A percentile compares a stretch with the other conserved stretches of the same genome.
Evolutionary conservation across 1,140 invertebrate species (phyloP).

Genomic region (Drosophila ohnishii): DNA sequence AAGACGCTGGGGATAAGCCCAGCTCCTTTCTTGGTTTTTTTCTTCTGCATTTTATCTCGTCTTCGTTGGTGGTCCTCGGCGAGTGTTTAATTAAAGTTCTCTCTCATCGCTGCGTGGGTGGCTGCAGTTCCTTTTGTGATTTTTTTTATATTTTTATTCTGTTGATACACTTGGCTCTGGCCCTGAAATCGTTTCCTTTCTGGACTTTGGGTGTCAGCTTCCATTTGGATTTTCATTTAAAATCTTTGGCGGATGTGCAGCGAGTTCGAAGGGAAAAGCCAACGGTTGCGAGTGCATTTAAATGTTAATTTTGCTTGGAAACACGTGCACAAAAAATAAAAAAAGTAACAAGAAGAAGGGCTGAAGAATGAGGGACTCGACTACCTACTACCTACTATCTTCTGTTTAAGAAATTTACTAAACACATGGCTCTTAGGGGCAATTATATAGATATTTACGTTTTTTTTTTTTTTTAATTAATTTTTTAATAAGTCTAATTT

Average conservation of each 20-base stretch:
- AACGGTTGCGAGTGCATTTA: conserved; percentile 58
- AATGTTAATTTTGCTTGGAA: conserved; percentile 64
- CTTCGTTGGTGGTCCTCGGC: conserved; percentile 48
- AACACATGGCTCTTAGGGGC: too few relatives aligned
- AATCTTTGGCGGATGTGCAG: conserved; percentile 55
- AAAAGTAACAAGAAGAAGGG: background rate
- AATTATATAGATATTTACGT: too few relatives aligned
- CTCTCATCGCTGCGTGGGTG: conserved; percentile 43
- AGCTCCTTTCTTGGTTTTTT: conserved; percentile 19
- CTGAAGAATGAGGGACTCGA: background rate
- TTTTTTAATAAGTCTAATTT: background rate
- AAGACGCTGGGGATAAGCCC: conserved; percentile 21
- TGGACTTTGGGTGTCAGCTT: conserved; percentile 20
- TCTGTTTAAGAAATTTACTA: background rate
- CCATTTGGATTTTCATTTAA: conserved; percentile 50
- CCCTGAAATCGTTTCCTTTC: conserved; percentile 19
- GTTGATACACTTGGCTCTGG: conserved; percentile 9
- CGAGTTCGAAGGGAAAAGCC: conserved; percentile 39
- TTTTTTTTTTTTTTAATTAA: too few relatives aligned
- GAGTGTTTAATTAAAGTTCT: conserved; percentile 55
- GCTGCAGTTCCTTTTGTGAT: conserved; percentile 26
- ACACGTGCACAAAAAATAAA: conserved; percentile 48
- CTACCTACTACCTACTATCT: background rate
- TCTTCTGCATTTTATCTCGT: background rate
- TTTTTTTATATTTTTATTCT: conserved; percentile 39